Conservation (phyloP, 2,113 vertebrate genomes). For the Heptranchias perlo region DNA sequence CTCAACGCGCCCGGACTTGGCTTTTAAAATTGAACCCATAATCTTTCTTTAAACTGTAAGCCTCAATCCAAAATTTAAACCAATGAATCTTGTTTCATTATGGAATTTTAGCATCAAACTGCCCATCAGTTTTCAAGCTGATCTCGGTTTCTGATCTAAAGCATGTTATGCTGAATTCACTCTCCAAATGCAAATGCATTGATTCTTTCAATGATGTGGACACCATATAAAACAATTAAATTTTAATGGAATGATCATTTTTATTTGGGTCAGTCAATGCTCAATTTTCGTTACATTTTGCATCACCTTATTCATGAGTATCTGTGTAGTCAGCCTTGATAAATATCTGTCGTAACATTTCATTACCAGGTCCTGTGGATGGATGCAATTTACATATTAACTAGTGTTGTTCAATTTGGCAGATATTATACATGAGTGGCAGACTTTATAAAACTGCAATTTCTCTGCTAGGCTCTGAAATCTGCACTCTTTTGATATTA, state of each 20-base stretch:
- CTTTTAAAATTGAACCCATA: no score
- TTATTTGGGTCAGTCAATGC: not conserved
- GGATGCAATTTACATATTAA: slow-evolving; percentile 30
- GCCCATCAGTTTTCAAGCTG: not conserved
- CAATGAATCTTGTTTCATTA: not conserved
- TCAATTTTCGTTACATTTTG: slow-evolving; percentile 30
- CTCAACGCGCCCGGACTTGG: no score
- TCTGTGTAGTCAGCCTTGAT: slow-evolving; percentile 27
- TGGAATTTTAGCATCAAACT: not conserved
- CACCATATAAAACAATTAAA: not conserved
- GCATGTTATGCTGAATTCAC: not conserved
- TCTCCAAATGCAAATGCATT: not conserved
- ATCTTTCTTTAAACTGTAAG: not conserved
- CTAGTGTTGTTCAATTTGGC: slow-evolving; percentile 30
- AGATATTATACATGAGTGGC: slow-evolving; percentile 22
- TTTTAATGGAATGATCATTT: slow-evolving; percentile 19
- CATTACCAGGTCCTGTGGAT: not conserved
- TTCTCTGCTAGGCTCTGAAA: not conserved
- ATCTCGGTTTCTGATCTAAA: not conserved
- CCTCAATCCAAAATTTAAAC: not conserved
- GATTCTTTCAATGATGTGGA: not conserved
- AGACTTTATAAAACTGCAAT: slow-evolving; percentile 19
- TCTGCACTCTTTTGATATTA: not conserved
- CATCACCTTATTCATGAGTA: slow-evolving; percentile 25
- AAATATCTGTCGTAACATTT: slow-evolving; percentile 30